Conservation (phyloP, 2,888 invertebrate species). For the Amphiduros pacificus region DNA sequence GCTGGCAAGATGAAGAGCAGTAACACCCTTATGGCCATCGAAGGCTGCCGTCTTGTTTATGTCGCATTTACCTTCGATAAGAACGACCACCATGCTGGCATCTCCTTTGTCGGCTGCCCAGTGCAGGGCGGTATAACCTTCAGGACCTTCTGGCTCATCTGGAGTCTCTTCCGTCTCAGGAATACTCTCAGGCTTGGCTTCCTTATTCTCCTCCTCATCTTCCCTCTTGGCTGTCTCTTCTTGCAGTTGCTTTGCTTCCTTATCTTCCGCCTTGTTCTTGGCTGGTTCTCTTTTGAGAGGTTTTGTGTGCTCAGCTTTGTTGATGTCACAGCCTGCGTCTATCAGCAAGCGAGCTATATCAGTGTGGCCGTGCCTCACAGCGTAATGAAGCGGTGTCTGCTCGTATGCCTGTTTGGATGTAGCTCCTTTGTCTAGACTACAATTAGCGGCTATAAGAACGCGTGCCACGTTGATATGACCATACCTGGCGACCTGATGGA, state of each 20-base stretch:
- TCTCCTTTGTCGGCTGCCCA: constrained; percentile 19
- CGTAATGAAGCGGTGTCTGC: constrained; percentile 31
- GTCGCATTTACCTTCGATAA: neutral
- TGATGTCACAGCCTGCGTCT: constrained; percentile 25
- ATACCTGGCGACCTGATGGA: constrained; percentile 27
- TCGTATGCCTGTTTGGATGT: constrained; percentile 21
- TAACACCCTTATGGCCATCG: constrained; percentile 9
- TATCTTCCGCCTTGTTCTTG: neutral
- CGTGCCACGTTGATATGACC: constrained; percentile 19
- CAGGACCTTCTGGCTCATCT: neutral
- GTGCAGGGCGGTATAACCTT: constrained; percentile 14
- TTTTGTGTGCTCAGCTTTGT: constrained; percentile 27
- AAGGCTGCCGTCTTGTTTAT: constrained; percentile 13
- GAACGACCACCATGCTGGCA: neutral
- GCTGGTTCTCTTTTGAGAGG: no score
- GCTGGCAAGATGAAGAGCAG: constrained; percentile 11
- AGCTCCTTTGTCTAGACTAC: constrained; percentile 23
- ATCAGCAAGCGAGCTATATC: constrained; percentile 24
- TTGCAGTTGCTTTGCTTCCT: neutral
- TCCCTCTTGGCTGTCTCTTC: neutral
- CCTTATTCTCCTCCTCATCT: neutral
- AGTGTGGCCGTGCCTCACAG: constrained; percentile 25
- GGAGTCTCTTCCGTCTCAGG: no score
- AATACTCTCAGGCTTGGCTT: neutral
- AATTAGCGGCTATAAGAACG: constrained; percentile 17